Base-by-base conservation (phyloP, 2,888 invertebrate species). In the Spodoptera exigua region DNA sequence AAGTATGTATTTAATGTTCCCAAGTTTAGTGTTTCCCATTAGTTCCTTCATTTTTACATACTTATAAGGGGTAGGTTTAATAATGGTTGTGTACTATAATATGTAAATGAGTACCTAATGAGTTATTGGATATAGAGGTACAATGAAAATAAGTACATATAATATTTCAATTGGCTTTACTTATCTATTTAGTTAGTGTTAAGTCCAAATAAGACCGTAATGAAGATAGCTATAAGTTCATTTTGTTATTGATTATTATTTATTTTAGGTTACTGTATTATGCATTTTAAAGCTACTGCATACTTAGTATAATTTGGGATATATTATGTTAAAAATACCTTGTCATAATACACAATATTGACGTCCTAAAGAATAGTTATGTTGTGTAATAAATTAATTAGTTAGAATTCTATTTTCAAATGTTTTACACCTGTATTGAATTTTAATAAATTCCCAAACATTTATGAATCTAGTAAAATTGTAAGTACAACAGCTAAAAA, bases 171-270 rank as follows among this genome's bases (percentile, higher is more conserved):
- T 65, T 64, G 58, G 61, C 56, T 68, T 74, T 74, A 67, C 57
- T 56, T 56, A 64, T 59, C 21, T 57, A 34, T 52, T 75, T 71
- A 61, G 54, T 59, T 65, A 58, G 47, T 48, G 17, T 36, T 70
- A 61, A 74, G 51, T 70, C 17, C 45, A 61, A 51, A 59, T 56
- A 56, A 40, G 39, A 45, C 34, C 17, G 47, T 61, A 55, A 58
- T 48, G 44, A n/a, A n/a, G n/a, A n/a, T 47, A 53, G 43, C 52
- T 56, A 62, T 57, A 44, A 61, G 55, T 78, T 70, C 61, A 56
- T 63, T 76, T 68, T 46, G 70, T 76, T 78, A 70, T 78, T 67
- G 73, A 76, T 76, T 76, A 76, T 78, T 78, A 76, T 78, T 78
- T 76, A 78, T 75, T 70, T 65, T 61, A 73, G 55, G 62, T 70